A percentile compares a stretch with the other conserved stretches of the same genome.
phyloP scores from a whole-genome alignment of 2,888 invertebrate genomes.

The Drosophila greeni region DNA sequence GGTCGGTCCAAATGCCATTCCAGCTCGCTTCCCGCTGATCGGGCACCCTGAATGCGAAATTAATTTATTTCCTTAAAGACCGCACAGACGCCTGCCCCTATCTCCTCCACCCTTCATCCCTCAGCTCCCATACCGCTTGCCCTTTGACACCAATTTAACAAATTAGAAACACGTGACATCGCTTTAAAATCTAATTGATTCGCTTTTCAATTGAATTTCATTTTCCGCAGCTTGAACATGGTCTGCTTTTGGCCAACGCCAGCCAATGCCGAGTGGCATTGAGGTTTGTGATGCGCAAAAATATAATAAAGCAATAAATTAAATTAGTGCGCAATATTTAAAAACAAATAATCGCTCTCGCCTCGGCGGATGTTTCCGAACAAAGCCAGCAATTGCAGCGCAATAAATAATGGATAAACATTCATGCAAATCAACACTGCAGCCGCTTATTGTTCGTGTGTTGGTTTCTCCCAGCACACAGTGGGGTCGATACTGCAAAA shows the following conservation, averaged over 20 bases:
- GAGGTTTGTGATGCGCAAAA: slow-evolving; percentile 43
- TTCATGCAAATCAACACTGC: slow-evolving; percentile 35
- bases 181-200: slow-evolving; percentile 36
- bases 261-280: neutral
- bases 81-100: slow-evolving; percentile 29
- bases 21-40: slow-evolving; percentile 2
- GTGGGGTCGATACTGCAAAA: neutral
- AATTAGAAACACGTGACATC: slow-evolving; percentile 64
- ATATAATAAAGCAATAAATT: slow-evolving; percentile 53
- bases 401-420: slow-evolving; percentile 43
- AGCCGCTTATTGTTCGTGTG: slow-evolving; percentile 20
- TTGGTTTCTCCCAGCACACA: neutral
- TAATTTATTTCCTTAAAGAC: slow-evolving; percentile 45
- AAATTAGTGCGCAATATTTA: slow-evolving; percentile 49
- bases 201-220: slow-evolving; percentile 47
- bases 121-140: neutral
- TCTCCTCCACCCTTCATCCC: neutral
- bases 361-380: slow-evolving; percentile 18
- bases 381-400: slow-evolving; percentile 30
- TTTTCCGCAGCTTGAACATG: slow-evolving; percentile 16
- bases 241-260: neutral
- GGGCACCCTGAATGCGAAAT: slow-evolving; percentile 44
- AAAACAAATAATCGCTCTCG: slow-evolving; percentile 47
- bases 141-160: slow-evolving; percentile 38
- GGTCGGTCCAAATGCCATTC: slow-evolving; percentile 12